These are phyloP conservation scores for Arizona elegans DNA, from an alignment of 2,113 vertebrate species.

Conservation along the genomic window DNA sequence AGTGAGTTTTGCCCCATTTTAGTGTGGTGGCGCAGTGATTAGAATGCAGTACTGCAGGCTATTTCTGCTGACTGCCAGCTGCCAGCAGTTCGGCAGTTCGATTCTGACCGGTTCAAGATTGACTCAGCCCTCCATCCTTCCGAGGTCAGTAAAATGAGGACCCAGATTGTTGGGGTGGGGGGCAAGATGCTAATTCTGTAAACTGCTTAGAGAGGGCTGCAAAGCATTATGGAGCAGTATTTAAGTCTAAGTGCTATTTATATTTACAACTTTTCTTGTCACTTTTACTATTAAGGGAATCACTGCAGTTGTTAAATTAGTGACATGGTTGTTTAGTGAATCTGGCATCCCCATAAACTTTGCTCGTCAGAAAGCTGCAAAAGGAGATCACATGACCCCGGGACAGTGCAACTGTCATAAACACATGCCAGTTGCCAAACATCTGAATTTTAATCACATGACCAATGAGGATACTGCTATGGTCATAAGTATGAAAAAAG, in stretches of 20 bases:
- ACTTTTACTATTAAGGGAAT: neutral
- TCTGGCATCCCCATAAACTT: neutral
- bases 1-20: neutral
- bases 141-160: no score
- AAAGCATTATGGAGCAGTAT: no score
- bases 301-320: neutral
- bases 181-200: no score
- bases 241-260: no score
- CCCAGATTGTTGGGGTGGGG: no score
- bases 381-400: neutral
- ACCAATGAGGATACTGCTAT: neutral
- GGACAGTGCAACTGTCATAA: neutral
- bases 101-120: no score
- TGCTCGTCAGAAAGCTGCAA: neutral
- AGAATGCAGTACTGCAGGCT: no score
- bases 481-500: neutral
- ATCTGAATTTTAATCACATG: neutral
- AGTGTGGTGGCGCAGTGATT: no score
- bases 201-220: no score
- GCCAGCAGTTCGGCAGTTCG: no score
- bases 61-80: no score
- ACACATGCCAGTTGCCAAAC: neutral
- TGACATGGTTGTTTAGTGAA: neutral
- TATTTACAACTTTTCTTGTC: neutral
- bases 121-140: no score